Percentiles rank a stretch among this genome's conserved stretches.
phyloP scores from a whole-genome alignment of 2,113 vertebrate genomes.

The Ceyx margarethae region DNA sequence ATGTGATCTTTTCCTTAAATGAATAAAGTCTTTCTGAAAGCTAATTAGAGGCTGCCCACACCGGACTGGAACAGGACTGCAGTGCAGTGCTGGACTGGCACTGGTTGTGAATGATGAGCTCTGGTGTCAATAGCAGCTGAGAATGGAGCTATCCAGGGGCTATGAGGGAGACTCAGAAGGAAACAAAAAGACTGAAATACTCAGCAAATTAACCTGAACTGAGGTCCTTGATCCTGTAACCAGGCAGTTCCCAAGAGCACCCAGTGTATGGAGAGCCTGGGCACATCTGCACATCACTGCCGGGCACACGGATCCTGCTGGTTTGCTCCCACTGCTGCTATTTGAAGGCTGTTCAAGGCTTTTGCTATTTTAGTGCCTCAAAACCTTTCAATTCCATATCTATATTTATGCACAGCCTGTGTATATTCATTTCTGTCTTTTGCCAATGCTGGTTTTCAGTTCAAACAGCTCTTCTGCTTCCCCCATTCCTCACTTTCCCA shows the following conservation, averaged over 20 bases:
- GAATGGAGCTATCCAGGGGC: background rate
- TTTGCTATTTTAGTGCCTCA: slow-evolving; percentile 59
- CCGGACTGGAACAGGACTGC: background rate
- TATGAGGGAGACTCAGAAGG: background rate
- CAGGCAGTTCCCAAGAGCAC: background rate
- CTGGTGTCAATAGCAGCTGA: background rate
- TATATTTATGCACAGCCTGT: slow-evolving; percentile 61
- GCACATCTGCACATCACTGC: slow-evolving; percentile 25
- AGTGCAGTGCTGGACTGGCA: background rate
- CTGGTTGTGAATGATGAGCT: background rate
- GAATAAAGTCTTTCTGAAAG: slow-evolving; percentile 14
- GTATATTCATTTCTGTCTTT: slow-evolving; percentile 56
- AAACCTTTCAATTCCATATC: slow-evolving; percentile 59
- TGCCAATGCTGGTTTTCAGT: slow-evolving; percentile 51
- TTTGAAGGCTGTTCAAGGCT: slow-evolving; percentile 56
- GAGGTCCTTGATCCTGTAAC: background rate
- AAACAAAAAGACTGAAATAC: background rate
- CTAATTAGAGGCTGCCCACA: background rate
- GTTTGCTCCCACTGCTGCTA: slow-evolving; percentile 56
- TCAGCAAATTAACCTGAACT: background rate
- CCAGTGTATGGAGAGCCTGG: background rate
- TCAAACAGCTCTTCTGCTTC: slow-evolving; percentile 55
- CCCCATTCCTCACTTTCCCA: slow-evolving; percentile 27
- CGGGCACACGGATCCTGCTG: background rate
- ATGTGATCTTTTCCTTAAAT: slow-evolving; percentile 7